Evolutionary conservation across 2,888 invertebrate genomes (phyloP), one percentile per base, ranked within the genome.

Genomic region (Deilephila porcellus): DNA sequence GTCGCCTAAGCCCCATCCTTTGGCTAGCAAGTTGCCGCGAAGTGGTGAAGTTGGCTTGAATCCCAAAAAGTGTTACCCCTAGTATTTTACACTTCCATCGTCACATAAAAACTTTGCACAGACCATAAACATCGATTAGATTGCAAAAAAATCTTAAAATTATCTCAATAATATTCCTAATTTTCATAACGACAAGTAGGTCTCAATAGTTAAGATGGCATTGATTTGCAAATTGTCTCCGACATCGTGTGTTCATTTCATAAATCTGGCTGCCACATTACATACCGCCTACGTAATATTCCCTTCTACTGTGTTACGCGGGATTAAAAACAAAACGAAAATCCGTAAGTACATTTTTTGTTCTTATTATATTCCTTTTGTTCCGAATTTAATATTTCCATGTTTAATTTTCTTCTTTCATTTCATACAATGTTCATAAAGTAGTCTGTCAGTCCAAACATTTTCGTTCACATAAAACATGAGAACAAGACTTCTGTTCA

Each of bases 401-500:
- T 25, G 52, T 67, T 45, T 67, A 67, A 67, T 67, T 67, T 67
- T 67, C 67, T 67, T 67, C 67, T 67, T 67, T 67, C 67, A 25
- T 67, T 45, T 67, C 25, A 67, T 67, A 67, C 34, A 67, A 52
- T 52, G 25, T 6, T 67, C 52, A 45, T 52, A 52, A 67, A 67
- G 67, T 29, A 67, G 67, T 45, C 67, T 67, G 67, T 67, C 67
- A 67, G 64, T 64, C 64, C 37, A 67, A 67, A 67, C 25, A 25
- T 52, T 52, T 52, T 45, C 45, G 45, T 45, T 45, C 64, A 52
- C 25, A 67, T 52, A 52, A 45, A 67, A 67, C 14, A 52, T 67
- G 67, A 67, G 59, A 59, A n/a, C 32, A 59, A 2, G 45, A 45
- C 59, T 56, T 59, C 34, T 37, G 67, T 73, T 67, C 80, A 77